A percentile compares a stretch with the other conserved stretches of the same genome.
Evolutionary conservation across 2,888 invertebrate genomes (phyloP).

Genomic region (Macrosoma leucophasiata): DNA sequence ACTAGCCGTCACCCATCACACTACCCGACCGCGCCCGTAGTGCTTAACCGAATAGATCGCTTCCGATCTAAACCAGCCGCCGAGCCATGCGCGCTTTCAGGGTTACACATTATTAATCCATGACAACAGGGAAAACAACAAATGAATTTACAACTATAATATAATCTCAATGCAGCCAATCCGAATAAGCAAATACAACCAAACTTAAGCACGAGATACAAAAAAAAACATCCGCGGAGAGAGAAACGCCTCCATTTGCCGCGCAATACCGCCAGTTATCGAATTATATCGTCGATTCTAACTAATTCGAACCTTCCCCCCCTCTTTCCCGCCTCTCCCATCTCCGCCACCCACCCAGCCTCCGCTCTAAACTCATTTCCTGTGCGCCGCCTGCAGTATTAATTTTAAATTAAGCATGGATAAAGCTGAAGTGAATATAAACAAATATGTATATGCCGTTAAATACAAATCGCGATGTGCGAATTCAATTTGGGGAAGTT

Average conservation of each 20-base stretch:
- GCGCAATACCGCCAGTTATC: conserved; percentile 38
- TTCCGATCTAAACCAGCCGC: too few species aligned
- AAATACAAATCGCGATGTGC: too few species aligned
- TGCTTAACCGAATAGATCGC: too few species aligned
- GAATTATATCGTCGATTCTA: conserved; percentile 42
- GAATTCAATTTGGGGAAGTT: too few species aligned
- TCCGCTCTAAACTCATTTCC: conserved; percentile 81
- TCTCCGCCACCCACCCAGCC: conserved; percentile 32
- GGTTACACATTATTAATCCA: too few species aligned
- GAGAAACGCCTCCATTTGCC: conserved; percentile 23
- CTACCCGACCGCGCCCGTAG: too few species aligned
- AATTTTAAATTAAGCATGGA: conserved; percentile 82
- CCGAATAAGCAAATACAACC: conserved; percentile 8
- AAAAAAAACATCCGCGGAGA: conserved; percentile 18
- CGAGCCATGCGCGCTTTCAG: too few species aligned
- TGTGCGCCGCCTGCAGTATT: conserved; percentile 81
- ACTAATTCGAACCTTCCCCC: conserved; percentile 46
- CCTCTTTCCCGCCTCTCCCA: conserved; percentile 24
- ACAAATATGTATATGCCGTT: too few species aligned
- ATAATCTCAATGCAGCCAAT: too few species aligned
- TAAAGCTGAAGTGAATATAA: conserved; percentile 50
- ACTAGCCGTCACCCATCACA: too few species aligned
- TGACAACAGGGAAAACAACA: too few species aligned
- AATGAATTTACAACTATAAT: too few species aligned
- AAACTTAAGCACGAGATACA: conserved; percentile 7